A percentile compares a stretch with the other conserved stretches of the same genome.
phyloP scores from a whole-genome alignment of 2,797 vertebrate genomes.

The Amphiprion clarkii region DNA sequence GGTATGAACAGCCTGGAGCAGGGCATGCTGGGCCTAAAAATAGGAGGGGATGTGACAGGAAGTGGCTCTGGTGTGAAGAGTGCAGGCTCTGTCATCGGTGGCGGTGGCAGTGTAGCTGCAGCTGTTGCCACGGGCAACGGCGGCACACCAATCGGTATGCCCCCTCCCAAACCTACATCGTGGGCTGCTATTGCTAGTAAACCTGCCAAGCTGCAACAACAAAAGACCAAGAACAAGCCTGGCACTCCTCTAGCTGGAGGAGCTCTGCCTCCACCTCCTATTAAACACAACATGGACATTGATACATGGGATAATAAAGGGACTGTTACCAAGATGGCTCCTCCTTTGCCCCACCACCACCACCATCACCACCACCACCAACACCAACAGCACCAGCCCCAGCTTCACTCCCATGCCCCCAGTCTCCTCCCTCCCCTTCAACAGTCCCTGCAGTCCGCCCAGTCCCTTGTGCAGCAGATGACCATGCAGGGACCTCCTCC shows the following conservation, averaged over 20 bases:
- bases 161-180: slow-evolving; percentile 93
- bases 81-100: slow-evolving; percentile 92
- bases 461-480: slow-evolving; percentile 86
- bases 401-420: slow-evolving; percentile 80
- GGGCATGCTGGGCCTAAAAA: slow-evolving; percentile 96
- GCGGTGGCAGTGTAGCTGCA: slow-evolving; percentile 81
- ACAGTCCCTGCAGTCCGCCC: slow-evolving; percentile 83
- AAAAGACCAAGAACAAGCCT: slow-evolving; percentile 93
- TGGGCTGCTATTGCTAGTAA: slow-evolving; percentile 99
- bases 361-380: slow-evolving; percentile 67
- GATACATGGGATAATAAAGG: slow-evolving; percentile 97
- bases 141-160: slow-evolving; percentile 90
- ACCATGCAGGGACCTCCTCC: slow-evolving; percentile 87
- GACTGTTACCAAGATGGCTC: slow-evolving; percentile 88
- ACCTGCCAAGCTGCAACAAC: slow-evolving; percentile 93
- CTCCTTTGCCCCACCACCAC: slow-evolving; percentile 85
- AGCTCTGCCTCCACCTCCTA: slow-evolving; percentile 90
- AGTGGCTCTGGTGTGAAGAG: slow-evolving; percentile 91
- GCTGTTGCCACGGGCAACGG: slow-evolving; percentile 90
- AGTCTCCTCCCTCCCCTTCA: slow-evolving; percentile 82
- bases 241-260: slow-evolving; percentile 87
- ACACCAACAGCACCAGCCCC: slow-evolving; percentile 73
- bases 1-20: slow-evolving; percentile 98
- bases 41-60: slow-evolving; percentile 91
- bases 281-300: slow-evolving; percentile 99